Evolutionary conservation across 2,888 invertebrate genomes (phyloP).

Genomic region (Dryadula phaetusa): DNA sequence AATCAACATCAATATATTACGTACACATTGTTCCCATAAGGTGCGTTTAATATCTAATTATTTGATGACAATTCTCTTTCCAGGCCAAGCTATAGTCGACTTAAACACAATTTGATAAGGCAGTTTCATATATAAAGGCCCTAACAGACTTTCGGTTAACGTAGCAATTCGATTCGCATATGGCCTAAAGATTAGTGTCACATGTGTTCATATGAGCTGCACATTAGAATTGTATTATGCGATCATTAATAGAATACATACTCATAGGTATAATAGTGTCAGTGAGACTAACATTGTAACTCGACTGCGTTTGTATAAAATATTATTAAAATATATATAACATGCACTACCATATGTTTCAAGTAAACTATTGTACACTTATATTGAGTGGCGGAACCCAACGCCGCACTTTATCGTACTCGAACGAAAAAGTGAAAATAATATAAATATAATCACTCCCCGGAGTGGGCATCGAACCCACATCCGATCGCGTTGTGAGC

Average conservation of each 20-base stretch:
- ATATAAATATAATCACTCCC: too few relatives aligned
- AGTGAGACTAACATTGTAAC: neutral
- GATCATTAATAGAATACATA: slow-evolving; percentile 21
- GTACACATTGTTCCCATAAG: slow-evolving; percentile 46
- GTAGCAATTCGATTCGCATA: slow-evolving; percentile 55
- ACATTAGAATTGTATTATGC: slow-evolving; percentile 39
- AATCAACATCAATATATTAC: slow-evolving; percentile 40
- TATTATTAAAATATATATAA: too few relatives aligned
- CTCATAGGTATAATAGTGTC: neutral
- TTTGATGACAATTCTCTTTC: slow-evolving; percentile 40
- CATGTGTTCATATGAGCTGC: slow-evolving; percentile 49
- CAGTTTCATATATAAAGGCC: slow-evolving; percentile 6
- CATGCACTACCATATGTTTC: too few relatives aligned
- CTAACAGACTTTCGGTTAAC: slow-evolving; percentile 45
- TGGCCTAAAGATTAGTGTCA: slow-evolving; percentile 52
- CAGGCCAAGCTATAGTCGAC: slow-evolving; percentile 28
- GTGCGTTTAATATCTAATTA: slow-evolving; percentile 53
- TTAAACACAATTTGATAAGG: slow-evolving; percentile 24
- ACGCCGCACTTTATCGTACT: too few relatives aligned
- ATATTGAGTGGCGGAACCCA: too few relatives aligned
- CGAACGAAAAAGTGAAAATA: too few relatives aligned
- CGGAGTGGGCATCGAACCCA: too few relatives aligned
- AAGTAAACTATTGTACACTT: too few relatives aligned
- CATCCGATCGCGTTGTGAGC: too few relatives aligned
- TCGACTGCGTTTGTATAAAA: neutral